Evolutionary conservation across 2,888 invertebrate genomes (phyloP).

Genomic region (Apodemia hepburni): DNA sequence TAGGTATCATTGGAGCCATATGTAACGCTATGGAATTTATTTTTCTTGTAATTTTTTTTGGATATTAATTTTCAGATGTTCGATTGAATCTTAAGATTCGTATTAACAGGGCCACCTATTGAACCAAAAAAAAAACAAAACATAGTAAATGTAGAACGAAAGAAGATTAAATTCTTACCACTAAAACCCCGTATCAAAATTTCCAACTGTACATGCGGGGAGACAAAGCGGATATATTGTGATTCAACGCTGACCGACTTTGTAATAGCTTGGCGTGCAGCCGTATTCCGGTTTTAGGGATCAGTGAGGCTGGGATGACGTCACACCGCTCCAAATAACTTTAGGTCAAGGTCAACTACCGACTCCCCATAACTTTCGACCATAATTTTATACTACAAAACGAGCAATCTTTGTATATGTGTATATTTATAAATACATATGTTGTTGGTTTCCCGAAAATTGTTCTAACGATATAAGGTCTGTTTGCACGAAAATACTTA

Average conservation of each 20-base stretch:
- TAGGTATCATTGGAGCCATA: no score
- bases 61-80: no score
- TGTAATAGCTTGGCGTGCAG: conserved; percentile 24
- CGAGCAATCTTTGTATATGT: not conserved
- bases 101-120: no score
- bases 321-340: conserved; percentile 33
- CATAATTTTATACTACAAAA: not conserved
- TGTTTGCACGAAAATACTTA: no score
- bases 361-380: conserved; percentile 25
- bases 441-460: no score
- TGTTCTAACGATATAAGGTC: no score
- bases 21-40: no score
- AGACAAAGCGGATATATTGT: conserved; percentile 15
- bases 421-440: not conserved
- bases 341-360: conserved; percentile 32
- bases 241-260: conserved; percentile 18
- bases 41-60: no score
- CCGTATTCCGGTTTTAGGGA: conserved; percentile 31
- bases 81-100: no score
- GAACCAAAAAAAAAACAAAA: not conserved
- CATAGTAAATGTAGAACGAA: not conserved
- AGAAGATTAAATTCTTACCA: not conserved
- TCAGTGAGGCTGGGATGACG: conserved; percentile 32
- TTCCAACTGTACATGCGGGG: not conserved
- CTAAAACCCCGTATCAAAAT: not conserved